These are phyloP conservation scores for Psilanteris sp. DNA, from an alignment of 1,140 invertebrate species.

Conservation along the genomic window DNA sequence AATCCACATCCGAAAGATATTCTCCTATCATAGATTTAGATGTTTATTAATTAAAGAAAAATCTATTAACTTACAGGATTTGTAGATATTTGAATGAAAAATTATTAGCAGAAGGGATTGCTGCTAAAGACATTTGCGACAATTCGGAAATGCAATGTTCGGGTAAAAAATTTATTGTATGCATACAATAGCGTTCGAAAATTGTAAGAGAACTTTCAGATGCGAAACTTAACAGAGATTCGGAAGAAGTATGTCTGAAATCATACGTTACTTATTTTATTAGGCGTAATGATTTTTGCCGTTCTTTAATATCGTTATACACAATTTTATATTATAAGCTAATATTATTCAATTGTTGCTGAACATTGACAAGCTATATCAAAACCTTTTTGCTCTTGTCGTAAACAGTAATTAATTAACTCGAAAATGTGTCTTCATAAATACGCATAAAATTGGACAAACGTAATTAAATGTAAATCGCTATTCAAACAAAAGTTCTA, in stretches of 20 bases:
- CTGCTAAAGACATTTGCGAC: not conserved
- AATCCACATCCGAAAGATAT: constrained; percentile 67
- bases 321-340: not conserved
- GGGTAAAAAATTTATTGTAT: constrained; percentile 2
- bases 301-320: constrained; percentile 63
- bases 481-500: not conserved
- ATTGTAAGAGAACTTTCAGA: constrained; percentile 57
- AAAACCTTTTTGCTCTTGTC: no score
- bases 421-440: not conserved
- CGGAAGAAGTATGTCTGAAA: constrained; percentile 68
- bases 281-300: constrained; percentile 75
- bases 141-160: constrained; percentile 3
- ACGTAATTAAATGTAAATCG: constrained; percentile 7
- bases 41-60: not conserved
- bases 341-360: constrained; percentile 24
- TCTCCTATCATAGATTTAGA: constrained; percentile 12
- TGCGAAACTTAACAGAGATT: constrained; percentile 70
- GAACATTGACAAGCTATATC: no score
- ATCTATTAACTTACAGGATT: not conserved
- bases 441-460: constrained; percentile 17
- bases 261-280: constrained; percentile 68
- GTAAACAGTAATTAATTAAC: no score
- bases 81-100: no score
- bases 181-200: constrained; percentile 2
- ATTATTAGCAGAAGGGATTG: constrained; percentile 10